A percentile compares a stretch with the other conserved stretches of the same genome.
These are phyloP conservation scores for Cataglyphis hispanica DNA, from an alignment of 1,140 invertebrate species.

Conservation along the genomic window DNA sequence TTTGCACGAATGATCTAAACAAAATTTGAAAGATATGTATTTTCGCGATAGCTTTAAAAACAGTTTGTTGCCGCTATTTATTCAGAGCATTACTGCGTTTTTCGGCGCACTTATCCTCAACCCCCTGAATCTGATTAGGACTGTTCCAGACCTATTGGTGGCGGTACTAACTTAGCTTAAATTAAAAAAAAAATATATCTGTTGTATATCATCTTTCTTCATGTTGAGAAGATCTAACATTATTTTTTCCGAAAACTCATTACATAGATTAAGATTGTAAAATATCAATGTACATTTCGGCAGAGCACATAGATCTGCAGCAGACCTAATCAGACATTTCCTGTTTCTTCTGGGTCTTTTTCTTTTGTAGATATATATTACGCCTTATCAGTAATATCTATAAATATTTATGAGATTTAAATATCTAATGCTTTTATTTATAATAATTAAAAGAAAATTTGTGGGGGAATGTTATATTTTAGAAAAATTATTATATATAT, in stretches of 20 bases:
- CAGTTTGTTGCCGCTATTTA: background rate
- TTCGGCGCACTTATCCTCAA: slow-evolving; percentile 74
- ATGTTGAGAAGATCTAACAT: slow-evolving; percentile 8
- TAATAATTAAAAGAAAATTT: slow-evolving; percentile 10
- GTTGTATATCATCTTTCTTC: slow-evolving; percentile 28
- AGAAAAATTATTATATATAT: background rate
- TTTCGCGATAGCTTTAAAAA: background rate
- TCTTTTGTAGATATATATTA: slow-evolving; percentile 33
- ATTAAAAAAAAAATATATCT: slow-evolving; percentile 11
- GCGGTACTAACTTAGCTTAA: slow-evolving; percentile 78
- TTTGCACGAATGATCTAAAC: background rate
- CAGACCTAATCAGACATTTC: slow-evolving; percentile 85
- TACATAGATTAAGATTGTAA: slow-evolving; percentile 16
- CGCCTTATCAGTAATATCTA: slow-evolving; percentile 14
- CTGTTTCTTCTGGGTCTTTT: slow-evolving; percentile 62
- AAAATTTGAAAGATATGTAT: background rate
- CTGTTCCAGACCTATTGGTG: slow-evolving; percentile 85
- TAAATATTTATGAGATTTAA: background rate
- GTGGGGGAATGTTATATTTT: background rate
- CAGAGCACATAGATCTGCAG: slow-evolving; percentile 76
- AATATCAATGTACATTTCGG: slow-evolving; percentile 22
- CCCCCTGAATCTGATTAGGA: slow-evolving; percentile 86
- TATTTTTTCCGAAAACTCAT: slow-evolving; percentile 12
- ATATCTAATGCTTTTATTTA: background rate
- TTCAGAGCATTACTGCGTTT: slow-evolving; percentile 83